These are phyloP conservation scores for Ochropacha duplaris DNA, from an alignment of 2,888 invertebrate genomes.

Conservation along the genomic window DNA sequence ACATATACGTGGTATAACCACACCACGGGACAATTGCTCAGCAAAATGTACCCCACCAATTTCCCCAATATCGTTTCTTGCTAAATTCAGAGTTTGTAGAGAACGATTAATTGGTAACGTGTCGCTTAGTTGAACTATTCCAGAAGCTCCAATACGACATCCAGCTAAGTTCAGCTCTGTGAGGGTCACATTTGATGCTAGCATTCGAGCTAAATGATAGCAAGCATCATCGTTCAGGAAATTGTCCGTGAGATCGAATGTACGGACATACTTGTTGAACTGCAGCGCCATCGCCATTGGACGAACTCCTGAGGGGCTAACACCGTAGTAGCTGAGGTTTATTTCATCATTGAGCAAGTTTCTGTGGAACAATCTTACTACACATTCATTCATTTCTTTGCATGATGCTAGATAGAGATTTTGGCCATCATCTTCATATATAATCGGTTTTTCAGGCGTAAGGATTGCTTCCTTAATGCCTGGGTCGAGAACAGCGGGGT, in stretches of 20 bases:
- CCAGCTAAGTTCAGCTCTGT: constrained; percentile 42
- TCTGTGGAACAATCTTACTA: constrained; percentile 42
- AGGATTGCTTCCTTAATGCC: constrained; percentile 44
- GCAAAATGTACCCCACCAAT: constrained; percentile 39
- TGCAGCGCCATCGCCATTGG: constrained; percentile 47
- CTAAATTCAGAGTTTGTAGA: constrained; percentile 34
- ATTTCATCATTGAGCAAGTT: constrained; percentile 36
- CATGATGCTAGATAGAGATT: constrained; percentile 45
- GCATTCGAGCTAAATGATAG: constrained; percentile 47
- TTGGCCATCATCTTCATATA: constrained; percentile 43
- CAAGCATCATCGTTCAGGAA: constrained; percentile 49
- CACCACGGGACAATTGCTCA: constrained; percentile 29
- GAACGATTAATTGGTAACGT: constrained; percentile 31
- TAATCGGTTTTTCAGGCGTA: constrained; percentile 23
- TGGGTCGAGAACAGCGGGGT: constrained; percentile 46
- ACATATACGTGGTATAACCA: constrained; percentile 26
- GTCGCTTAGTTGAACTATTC: constrained; percentile 33
- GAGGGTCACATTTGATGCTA: constrained; percentile 37
- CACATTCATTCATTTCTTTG: constrained; percentile 38
- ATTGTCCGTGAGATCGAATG: constrained; percentile 44
- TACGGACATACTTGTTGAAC: constrained; percentile 38
- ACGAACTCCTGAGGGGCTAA: constrained; percentile 38
- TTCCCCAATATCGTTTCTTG: constrained; percentile 44
- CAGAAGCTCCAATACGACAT: constrained; percentile 48
- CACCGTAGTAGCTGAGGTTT: constrained; percentile 45